Conservation (phyloP, 2,113 vertebrate genomes). For the Pipra filicauda region DNA sequence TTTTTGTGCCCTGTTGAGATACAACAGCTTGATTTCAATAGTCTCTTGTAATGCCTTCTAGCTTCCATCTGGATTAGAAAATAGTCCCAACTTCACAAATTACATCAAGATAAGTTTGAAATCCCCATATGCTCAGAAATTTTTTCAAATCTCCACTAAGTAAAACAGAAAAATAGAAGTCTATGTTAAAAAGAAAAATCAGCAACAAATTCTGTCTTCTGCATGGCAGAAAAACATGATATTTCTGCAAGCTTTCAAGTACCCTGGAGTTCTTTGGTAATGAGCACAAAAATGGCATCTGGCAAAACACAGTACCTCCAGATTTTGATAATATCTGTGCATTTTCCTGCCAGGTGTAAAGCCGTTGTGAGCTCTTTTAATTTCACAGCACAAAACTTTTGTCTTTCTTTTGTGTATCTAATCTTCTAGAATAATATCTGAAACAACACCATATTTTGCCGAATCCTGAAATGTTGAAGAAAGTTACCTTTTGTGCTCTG, state of each 20-base stretch:
- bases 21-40: neutral
- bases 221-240: neutral
- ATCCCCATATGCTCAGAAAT: neutral
- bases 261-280: neutral
- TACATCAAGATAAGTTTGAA: neutral
- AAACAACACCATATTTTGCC: neutral
- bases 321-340: neutral
- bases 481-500: neutral
- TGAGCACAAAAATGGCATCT: slow-evolving; percentile 11
- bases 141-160: neutral
- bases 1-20: neutral
- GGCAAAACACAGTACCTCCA: neutral
- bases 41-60: neutral
- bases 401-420: slow-evolving; percentile 12
- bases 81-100: neutral
- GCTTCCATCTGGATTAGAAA: slow-evolving; percentile 28
- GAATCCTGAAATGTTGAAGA: neutral
- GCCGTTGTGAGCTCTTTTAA: neutral
- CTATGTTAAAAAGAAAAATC: neutral
- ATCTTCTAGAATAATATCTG: slow-evolving; percentile 17
- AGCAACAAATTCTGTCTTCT: neutral
- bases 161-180: neutral
- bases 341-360: slow-evolving; percentile 59
- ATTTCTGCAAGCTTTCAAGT: neutral
- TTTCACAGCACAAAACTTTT: neutral